phyloP scores from a whole-genome alignment of 2,888 invertebrate species.

The Mimumesa dahlbomi region DNA sequence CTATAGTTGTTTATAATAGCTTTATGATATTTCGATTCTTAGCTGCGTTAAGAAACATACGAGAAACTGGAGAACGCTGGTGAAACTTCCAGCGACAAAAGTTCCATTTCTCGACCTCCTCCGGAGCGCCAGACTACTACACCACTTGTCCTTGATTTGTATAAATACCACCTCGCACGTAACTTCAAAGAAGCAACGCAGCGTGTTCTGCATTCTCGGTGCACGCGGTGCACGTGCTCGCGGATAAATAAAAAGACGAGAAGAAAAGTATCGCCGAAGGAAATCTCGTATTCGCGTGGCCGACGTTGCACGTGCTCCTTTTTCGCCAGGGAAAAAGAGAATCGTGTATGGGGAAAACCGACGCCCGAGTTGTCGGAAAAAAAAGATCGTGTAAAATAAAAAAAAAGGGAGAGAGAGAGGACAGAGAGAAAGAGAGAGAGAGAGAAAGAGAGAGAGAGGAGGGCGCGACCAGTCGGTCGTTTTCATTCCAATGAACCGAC shows the following conservation, averaged over 20 bases:
- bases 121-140: too few species aligned
- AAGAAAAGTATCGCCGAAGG: not conserved
- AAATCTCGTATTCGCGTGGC: conserved; percentile 9
- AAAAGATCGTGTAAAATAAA: not conserved
- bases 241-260: conserved; percentile 1
- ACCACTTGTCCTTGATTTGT: too few species aligned
- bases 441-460: not conserved
- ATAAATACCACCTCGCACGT: too few species aligned
- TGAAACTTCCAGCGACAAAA: too few species aligned
- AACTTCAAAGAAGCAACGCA: not conserved
- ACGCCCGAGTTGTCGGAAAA: too few species aligned
- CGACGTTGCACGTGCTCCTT: conserved; percentile 16
- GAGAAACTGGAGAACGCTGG: too few species aligned
- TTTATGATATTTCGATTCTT: too few species aligned
- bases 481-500: not conserved
- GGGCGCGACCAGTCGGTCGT: not conserved
- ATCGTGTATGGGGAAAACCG: not conserved
- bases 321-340: not conserved
- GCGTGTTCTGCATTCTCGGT: not conserved
- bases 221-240: conserved; percentile 1
- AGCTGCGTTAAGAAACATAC: too few species aligned
- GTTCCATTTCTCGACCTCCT: too few species aligned
- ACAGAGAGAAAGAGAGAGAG: not conserved
- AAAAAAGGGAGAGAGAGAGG: not conserved
- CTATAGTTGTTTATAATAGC: too few species aligned